phyloP scores from a whole-genome alignment of 2,797 vertebrate species.

The Xyrichtys novacula region DNA sequence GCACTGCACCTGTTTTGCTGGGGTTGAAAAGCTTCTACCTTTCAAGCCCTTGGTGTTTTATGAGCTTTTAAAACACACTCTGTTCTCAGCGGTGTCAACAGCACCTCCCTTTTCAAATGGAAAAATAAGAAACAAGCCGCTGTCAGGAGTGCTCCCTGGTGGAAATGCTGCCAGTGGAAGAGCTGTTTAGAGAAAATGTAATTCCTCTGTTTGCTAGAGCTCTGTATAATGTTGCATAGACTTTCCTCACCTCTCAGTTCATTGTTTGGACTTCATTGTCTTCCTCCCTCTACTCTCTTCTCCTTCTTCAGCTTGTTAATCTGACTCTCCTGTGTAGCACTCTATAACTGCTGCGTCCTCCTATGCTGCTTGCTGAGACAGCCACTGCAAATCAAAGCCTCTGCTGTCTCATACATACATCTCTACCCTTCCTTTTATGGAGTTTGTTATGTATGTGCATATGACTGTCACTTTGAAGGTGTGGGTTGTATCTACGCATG shows the following conservation, averaged over 20 bases:
- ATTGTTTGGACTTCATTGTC: slow-evolving; percentile 64
- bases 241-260: slow-evolving; percentile 44
- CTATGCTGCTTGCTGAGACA: slow-evolving; percentile 44
- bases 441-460: slow-evolving; percentile 4
- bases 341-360: slow-evolving; percentile 40
- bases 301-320: slow-evolving; percentile 64
- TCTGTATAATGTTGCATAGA: slow-evolving; percentile 44
- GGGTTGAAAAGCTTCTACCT: slow-evolving; percentile 37
- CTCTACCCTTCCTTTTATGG: slow-evolving; percentile 17
- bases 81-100: slow-evolving; percentile 52
- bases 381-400: slow-evolving; percentile 56
- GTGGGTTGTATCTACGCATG: slow-evolving; percentile 5
- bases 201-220: slow-evolving; percentile 51
- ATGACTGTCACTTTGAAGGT: not conserved
- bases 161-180: slow-evolving; percentile 53
- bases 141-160: slow-evolving; percentile 59
- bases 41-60: slow-evolving; percentile 38
- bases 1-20: slow-evolving; percentile 33
- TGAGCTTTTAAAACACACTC: slow-evolving; percentile 47
- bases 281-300: slow-evolving; percentile 49
- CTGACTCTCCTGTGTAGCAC: slow-evolving; percentile 48
- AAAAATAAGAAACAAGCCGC: slow-evolving; percentile 52
- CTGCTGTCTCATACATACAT: slow-evolving; percentile 25
- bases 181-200: slow-evolving; percentile 58
- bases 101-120: slow-evolving; percentile 39